A percentile compares a stretch with the other conserved stretches of the same genome.
Conservation (phyloP, 2,888 invertebrate genomes). For the Bhutanitis thaidina region DNA sequence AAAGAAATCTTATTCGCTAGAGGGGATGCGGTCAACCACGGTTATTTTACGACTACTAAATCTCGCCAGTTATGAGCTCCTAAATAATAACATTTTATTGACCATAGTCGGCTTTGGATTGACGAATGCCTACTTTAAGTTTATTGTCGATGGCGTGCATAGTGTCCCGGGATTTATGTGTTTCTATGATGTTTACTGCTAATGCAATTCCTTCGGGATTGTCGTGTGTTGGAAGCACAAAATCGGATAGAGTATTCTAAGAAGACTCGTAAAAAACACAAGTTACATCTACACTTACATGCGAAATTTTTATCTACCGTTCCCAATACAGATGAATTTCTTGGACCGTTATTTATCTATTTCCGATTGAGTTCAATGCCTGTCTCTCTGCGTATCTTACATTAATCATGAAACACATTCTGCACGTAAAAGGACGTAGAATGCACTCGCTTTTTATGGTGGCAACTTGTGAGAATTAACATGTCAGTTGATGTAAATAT, state of each 20-base stretch:
- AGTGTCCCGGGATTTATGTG: slow-evolving; percentile 60
- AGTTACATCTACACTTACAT: background rate
- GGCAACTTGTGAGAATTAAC: slow-evolving; percentile 20
- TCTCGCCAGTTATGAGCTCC: slow-evolving; percentile 70
- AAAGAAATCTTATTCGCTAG: slow-evolving; percentile 41
- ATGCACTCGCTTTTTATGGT: slow-evolving; percentile 5
- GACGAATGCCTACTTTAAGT: slow-evolving; percentile 62
- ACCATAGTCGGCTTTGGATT: slow-evolving; percentile 56
- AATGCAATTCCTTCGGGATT: slow-evolving; percentile 45
- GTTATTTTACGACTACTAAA: slow-evolving; percentile 69
- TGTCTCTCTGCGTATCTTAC: background rate
- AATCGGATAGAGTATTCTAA: slow-evolving; percentile 12
- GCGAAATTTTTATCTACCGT: background rate
- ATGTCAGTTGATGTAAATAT: slow-evolving; percentile 24
- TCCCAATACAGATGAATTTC: background rate
- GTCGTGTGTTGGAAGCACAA: slow-evolving; percentile 19
- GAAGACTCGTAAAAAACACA: slow-evolving; percentile 1
- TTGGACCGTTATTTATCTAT: background rate
- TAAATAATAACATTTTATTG: slow-evolving; percentile 76
- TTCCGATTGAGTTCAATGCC: background rate
- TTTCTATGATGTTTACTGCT: slow-evolving; percentile 62
- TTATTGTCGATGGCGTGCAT: slow-evolving; percentile 56
- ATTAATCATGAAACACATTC: background rate
- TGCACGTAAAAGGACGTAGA: background rate
- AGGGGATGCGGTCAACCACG: slow-evolving; percentile 53